These are phyloP conservation scores for Tortricodes alternella DNA, from an alignment of 2,888 invertebrate species.

Conservation along the genomic window DNA sequence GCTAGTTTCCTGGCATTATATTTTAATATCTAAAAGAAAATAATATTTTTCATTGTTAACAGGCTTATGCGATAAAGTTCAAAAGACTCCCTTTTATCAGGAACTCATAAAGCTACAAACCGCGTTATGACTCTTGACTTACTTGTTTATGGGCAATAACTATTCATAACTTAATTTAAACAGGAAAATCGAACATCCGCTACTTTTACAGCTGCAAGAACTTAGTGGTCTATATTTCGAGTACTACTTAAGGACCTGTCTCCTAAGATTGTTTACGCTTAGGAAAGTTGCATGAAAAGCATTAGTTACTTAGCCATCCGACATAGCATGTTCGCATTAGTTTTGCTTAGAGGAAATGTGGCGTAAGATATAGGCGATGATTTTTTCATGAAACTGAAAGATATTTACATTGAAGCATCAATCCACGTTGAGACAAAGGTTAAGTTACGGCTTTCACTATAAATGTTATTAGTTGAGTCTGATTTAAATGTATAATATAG, in stretches of 20 bases:
- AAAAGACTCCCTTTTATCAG: too few relatives aligned
- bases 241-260: slow-evolving; percentile 46
- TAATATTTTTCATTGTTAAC: too few relatives aligned
- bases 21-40: neutral
- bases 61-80: too few relatives aligned
- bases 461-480: too few relatives aligned
- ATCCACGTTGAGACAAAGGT: too few relatives aligned
- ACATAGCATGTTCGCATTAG: slow-evolving; percentile 37
- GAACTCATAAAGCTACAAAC: too few relatives aligned
- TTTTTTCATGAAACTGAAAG: too few relatives aligned
- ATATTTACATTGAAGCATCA: too few relatives aligned
- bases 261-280: slow-evolving; percentile 43
- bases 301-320: slow-evolving; percentile 70
- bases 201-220: neutral
- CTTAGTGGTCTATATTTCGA: slow-evolving; percentile 36
- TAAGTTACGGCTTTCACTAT: too few relatives aligned
- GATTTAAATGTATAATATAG: too few relatives aligned
- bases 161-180: neutral
- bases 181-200: neutral
- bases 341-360: neutral
- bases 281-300: slow-evolving; percentile 63
- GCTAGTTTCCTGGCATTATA: neutral
- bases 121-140: too few relatives aligned
- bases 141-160: too few relatives aligned
- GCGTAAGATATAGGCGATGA: slow-evolving; percentile 11